Evolutionary conservation across 2,113 vertebrate genomes (phyloP).

Genomic region (Aspidoscelis tigris): DNA sequence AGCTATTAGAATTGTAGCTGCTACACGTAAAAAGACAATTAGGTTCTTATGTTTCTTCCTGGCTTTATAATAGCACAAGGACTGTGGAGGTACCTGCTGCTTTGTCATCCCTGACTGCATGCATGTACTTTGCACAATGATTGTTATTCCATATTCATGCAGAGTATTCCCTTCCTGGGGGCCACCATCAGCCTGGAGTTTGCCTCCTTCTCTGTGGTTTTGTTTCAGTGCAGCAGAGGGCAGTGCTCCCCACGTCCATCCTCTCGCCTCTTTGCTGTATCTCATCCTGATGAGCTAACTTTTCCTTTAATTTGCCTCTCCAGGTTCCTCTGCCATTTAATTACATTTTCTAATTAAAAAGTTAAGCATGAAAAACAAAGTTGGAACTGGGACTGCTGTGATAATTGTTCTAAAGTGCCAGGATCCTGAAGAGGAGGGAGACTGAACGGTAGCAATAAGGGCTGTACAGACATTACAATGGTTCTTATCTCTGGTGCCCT

Average conservation of each 20-base stretch:
- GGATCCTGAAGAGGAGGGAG: not conserved
- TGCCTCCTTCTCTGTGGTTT: not conserved
- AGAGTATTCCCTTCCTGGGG: not conserved
- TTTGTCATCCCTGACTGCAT: not conserved
- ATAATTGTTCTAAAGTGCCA: slow-evolving; percentile 13
- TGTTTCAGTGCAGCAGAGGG: slow-evolving; percentile 29
- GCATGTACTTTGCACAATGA: not conserved
- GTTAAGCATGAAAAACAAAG: not conserved
- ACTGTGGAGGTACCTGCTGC: not conserved
- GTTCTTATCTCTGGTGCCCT: not conserved
- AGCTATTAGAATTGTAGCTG: too few relatives aligned
- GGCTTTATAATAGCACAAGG: too few relatives aligned
- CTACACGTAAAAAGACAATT: too few relatives aligned
- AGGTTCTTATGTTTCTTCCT: too few relatives aligned
- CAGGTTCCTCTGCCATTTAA: slow-evolving; percentile 25
- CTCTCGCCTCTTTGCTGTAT: not conserved
- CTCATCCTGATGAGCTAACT: not conserved
- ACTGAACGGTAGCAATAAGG: too few relatives aligned
- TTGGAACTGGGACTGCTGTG: not conserved
- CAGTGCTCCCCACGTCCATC: not conserved
- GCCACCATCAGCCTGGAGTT: not conserved
- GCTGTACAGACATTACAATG: not conserved
- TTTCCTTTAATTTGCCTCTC: slow-evolving; percentile 32
- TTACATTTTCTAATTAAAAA: slow-evolving; percentile 40
- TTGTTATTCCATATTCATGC: too few relatives aligned